Percentiles rank a stretch among this genome's conserved stretches.
These are phyloP conservation scores for Coptodon bakossiorum DNA, from an alignment of 2,113 vertebrate species.

Conservation along the genomic window DNA sequence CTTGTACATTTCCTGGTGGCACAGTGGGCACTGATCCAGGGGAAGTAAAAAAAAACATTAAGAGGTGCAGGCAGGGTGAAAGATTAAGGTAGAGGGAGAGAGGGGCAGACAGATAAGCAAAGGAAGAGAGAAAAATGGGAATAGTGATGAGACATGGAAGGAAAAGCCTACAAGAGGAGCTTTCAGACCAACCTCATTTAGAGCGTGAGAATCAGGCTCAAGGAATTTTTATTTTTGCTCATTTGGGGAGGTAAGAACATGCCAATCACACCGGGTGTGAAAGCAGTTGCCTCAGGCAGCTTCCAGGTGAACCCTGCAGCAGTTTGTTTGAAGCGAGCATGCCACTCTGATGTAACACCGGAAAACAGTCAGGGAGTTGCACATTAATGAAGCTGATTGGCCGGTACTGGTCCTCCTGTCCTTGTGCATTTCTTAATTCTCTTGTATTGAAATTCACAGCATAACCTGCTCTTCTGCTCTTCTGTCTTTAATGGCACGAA, in stretches of 20 bases:
- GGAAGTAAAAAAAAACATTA: background rate
- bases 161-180: background rate
- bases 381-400: constrained; percentile 38
- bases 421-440: background rate
- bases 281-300: constrained; percentile 55
- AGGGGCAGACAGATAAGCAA: background rate
- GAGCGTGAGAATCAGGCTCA: constrained; percentile 14
- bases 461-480: background rate
- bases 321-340: constrained; percentile 49
- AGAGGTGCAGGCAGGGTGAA: background rate
- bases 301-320: constrained; percentile 61
- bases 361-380: constrained; percentile 16
- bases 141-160: background rate
- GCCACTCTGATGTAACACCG: constrained; percentile 44
- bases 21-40: constrained; percentile 87
- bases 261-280: constrained; percentile 54
- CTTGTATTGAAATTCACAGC: constrained; percentile 14
- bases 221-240: constrained; percentile 21
- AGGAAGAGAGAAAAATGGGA: background rate
- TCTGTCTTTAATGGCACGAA: background rate
- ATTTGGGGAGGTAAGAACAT: constrained; percentile 34
- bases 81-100: background rate
- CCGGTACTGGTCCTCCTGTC: background rate
- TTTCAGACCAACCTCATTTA: constrained; percentile 8
- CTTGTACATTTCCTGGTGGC: constrained; percentile 89